Evolutionary conservation across 2,797 vertebrate genomes (phyloP).

Genomic region (Platalea minor): DNA sequence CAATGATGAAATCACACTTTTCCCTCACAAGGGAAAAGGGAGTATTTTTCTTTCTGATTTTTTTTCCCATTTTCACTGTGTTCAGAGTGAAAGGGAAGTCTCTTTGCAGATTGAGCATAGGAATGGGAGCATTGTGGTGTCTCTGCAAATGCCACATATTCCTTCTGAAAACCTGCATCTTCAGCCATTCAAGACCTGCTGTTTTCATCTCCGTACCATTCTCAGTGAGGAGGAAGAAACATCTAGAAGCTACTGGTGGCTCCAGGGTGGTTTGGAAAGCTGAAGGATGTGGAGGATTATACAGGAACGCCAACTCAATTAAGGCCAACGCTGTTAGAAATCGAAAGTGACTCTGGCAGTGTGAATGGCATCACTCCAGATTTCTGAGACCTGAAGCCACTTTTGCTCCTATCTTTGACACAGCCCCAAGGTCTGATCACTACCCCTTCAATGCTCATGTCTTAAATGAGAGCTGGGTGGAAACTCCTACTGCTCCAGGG

Average conservation of each 20-base stretch:
- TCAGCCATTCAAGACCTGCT: neutral
- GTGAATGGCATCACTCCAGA: neutral
- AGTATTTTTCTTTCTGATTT: neutral
- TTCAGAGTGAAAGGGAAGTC: constrained; percentile 39
- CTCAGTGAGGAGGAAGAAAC: neutral
- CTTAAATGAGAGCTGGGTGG: neutral
- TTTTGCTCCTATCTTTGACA: neutral
- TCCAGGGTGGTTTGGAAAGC: neutral
- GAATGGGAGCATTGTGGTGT: neutral
- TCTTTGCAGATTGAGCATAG: constrained; percentile 45
- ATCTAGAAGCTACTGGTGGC: neutral
- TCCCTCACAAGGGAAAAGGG: constrained; percentile 20
- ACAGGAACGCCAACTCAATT: neutral
- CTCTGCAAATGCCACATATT: neutral
- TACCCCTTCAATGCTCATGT: neutral
- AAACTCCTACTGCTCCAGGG: neutral
- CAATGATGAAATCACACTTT: constrained; percentile 44
- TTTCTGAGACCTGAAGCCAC: neutral
- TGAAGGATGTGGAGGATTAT: neutral
- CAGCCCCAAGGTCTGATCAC: neutral
- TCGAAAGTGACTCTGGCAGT: neutral
- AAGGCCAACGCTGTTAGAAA: neutral
- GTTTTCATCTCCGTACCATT: neutral
- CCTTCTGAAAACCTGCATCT: neutral
- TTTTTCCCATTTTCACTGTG: neutral